Conservation (phyloP, 2,797 vertebrate genomes). For the Crotalus adamanteus region DNA sequence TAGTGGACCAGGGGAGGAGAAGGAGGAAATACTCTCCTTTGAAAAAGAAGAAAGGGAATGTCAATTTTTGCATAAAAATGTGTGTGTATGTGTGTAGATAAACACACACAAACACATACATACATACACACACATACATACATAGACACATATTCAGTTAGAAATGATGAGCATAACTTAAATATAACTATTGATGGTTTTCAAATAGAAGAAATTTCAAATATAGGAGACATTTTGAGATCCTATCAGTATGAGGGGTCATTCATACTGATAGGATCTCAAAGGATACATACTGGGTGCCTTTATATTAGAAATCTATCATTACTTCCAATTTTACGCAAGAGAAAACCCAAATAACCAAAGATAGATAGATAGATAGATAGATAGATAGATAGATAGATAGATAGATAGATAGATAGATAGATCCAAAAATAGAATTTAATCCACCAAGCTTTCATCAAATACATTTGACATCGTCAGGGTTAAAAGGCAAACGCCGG, state of each 20-base stretch:
- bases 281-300: not conserved
- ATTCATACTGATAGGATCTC: not conserved
- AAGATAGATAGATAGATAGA: too few species aligned
- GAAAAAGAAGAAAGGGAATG: not conserved
- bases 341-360: too few species aligned
- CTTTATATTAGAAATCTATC: not conserved
- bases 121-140: not conserved
- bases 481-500: too few species aligned
- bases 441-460: too few species aligned
- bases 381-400: too few species aligned
- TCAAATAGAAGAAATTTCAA: not conserved
- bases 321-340: too few species aligned
- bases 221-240: not conserved
- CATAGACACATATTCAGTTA: not conserved
- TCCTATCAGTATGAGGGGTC: not conserved
- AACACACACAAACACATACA: not conserved
- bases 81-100: not conserved
- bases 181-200: not conserved
- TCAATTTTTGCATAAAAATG: not conserved
- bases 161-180: not conserved
- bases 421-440: too few species aligned
- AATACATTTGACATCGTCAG: too few species aligned
- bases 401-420: too few species aligned
- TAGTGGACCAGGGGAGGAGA: not conserved
- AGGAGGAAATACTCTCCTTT: not conserved